phyloP scores from a whole-genome alignment of 2,888 invertebrate species.

The Congeria kusceri region DNA sequence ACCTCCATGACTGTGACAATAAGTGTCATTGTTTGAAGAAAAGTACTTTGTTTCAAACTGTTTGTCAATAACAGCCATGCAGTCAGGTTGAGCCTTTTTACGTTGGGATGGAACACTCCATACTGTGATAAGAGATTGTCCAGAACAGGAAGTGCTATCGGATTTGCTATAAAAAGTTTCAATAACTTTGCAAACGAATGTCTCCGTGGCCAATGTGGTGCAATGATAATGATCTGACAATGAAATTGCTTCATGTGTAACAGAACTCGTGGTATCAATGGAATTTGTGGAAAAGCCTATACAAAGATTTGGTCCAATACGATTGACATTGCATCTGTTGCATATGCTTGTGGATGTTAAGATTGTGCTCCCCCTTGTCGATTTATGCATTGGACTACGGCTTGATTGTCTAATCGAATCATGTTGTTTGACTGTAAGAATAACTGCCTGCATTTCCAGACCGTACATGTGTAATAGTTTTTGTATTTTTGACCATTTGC shows the following conservation, averaged over 20 bases:
- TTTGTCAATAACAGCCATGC: slow-evolving; percentile 33
- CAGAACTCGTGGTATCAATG: slow-evolving; percentile 33
- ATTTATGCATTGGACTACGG: slow-evolving; percentile 31
- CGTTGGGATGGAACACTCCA: slow-evolving; percentile 11
- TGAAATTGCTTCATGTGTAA: slow-evolving; percentile 31
- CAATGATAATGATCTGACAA: slow-evolving; percentile 41
- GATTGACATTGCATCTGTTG: slow-evolving; percentile 32
- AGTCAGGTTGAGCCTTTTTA: slow-evolving; percentile 21
- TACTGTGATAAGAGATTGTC: slow-evolving; percentile 7
- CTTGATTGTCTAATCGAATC: slow-evolving; percentile 40
- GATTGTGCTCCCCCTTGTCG: slow-evolving; percentile 3
- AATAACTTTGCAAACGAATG: neutral
- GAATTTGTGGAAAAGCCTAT: slow-evolving; percentile 42
- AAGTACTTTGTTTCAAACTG: slow-evolving; percentile 17
- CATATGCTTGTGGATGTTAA: slow-evolving; percentile 8
- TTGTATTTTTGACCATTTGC: neutral
- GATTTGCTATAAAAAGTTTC: neutral
- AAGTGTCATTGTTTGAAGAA: slow-evolving; percentile 20
- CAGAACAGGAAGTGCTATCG: too few species aligned
- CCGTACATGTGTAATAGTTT: slow-evolving; percentile 5
- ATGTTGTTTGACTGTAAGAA: slow-evolving; percentile 27
- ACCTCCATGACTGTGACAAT: slow-evolving; percentile 25
- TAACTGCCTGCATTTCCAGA: slow-evolving; percentile 40
- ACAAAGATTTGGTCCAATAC: slow-evolving; percentile 28
- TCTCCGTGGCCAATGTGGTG: slow-evolving; percentile 34